phyloP scores from a whole-genome alignment of 2,113 vertebrate species.

The Typhlomys cinereus region DNA sequence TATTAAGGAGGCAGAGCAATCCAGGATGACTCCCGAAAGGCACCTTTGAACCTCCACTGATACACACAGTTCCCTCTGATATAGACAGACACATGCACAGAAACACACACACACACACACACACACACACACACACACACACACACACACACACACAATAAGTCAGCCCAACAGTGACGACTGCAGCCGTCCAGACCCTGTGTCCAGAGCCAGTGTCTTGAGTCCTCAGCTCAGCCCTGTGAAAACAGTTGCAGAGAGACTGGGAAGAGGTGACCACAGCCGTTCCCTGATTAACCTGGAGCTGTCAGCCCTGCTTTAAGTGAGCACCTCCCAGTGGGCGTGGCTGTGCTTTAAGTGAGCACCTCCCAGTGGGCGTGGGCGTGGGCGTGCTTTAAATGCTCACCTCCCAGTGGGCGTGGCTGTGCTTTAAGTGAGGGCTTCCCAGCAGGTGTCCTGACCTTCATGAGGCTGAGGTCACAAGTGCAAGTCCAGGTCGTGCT shows the following conservation, averaged over 20 bases:
- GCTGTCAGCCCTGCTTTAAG: background rate
- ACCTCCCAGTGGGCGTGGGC: too few species aligned
- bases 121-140: too few species aligned
- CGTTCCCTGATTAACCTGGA: background rate
- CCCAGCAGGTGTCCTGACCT: too few species aligned
- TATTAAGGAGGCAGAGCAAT: too few species aligned
- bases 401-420: background rate
- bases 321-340: background rate
- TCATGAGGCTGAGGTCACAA: background rate
- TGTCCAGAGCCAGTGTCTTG: background rate
- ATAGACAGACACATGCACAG: too few species aligned
- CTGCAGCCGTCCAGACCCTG: background rate
- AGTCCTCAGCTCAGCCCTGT: background rate
- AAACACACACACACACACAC: too few species aligned
- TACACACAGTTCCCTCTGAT: too few species aligned
- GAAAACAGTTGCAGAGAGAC: background rate
- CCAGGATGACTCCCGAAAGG: too few species aligned
- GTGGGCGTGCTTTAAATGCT: background rate
- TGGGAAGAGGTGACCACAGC: background rate
- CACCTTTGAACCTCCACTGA: too few species aligned
- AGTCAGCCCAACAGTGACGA: background rate
- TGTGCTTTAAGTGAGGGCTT: too few species aligned
- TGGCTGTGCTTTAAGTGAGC: too few species aligned
- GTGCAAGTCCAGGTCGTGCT: background rate
- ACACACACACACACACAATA: too few species aligned